Evolutionary conservation across 2,888 invertebrate species (phyloP).

Genomic region (Lycia hirtaria): DNA sequence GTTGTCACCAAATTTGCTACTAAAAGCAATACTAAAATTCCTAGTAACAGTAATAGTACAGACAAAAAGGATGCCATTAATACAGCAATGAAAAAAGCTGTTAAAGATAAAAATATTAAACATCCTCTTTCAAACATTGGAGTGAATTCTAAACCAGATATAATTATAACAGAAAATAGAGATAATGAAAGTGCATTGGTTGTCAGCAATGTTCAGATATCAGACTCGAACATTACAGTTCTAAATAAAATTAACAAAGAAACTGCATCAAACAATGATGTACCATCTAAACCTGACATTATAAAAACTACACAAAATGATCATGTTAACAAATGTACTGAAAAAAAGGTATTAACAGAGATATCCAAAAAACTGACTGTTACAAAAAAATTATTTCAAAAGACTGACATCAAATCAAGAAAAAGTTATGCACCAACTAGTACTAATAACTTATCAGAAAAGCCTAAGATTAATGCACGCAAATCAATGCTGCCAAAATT

Average conservation of each 20-base stretch:
- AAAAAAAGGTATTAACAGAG: slow-evolving; percentile 18
- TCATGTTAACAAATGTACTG: neutral
- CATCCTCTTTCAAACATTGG: neutral
- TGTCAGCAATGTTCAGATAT: neutral
- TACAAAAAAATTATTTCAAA: slow-evolving; percentile 5
- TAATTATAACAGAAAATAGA: slow-evolving; percentile 2
- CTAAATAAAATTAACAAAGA: neutral
- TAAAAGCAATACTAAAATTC: slow-evolving; percentile 4
- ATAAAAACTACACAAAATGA: neutral
- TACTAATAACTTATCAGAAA: slow-evolving; percentile 31
- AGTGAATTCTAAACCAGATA: slow-evolving; percentile 2
- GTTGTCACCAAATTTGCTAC: slow-evolving; percentile 1
- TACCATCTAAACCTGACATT: neutral
- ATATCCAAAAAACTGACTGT: slow-evolving; percentile 15
- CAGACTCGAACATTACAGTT: neutral
- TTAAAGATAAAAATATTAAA: neutral
- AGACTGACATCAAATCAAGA: neutral
- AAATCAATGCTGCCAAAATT: slow-evolving; percentile 54
- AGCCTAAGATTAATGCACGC: slow-evolving; percentile 31
- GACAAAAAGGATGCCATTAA: neutral
- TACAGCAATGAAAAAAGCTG: neutral
- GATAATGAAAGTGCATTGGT: neutral
- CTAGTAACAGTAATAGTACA: neutral
- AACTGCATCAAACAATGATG: neutral
- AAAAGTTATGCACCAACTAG: slow-evolving; percentile 47